Percentiles rank a stretch among this genome's conserved stretches.
Evolutionary conservation across 1,140 invertebrate genomes (phyloP).

Genomic region (Drosophila punjabiensis): DNA sequence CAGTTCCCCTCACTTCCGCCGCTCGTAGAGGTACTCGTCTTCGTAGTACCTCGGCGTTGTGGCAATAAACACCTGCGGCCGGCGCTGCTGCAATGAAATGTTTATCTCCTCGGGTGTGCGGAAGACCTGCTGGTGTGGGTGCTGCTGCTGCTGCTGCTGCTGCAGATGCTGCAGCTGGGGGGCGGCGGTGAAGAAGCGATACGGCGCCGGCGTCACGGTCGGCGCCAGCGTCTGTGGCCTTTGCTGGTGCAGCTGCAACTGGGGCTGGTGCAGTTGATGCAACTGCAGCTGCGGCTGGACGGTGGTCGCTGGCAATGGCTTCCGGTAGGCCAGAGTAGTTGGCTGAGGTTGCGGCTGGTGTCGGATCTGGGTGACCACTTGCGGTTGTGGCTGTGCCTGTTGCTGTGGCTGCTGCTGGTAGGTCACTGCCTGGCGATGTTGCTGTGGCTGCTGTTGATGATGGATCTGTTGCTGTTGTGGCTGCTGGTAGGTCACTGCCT

Average conservation of each 20-base stretch:
- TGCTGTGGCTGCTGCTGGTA: slow-evolving; percentile 66
- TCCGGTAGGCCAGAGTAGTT: slow-evolving; percentile 74
- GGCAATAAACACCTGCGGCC: slow-evolving; percentile 86
- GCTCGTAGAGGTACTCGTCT: slow-evolving; percentile 84
- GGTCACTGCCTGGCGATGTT: slow-evolving; percentile 70
- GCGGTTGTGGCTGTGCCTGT: slow-evolving; percentile 44
- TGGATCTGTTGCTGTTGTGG: slow-evolving; percentile 63
- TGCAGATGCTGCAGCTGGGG: slow-evolving; percentile 81
- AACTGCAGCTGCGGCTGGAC: slow-evolving; percentile 77
- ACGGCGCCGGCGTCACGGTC: slow-evolving; percentile 81
- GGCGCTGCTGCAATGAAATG: slow-evolving; percentile 92
- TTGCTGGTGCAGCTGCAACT: slow-evolving; percentile 65
- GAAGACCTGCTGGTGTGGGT: slow-evolving; percentile 89
- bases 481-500: slow-evolving; percentile 79
- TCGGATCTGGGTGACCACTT: slow-evolving; percentile 69
- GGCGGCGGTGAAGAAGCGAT: slow-evolving; percentile 79
- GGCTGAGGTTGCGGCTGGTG: slow-evolving; percentile 72
- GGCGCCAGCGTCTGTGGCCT: slow-evolving; percentile 69
- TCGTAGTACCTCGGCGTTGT: slow-evolving; percentile 84
- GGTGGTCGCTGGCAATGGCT: slow-evolving; percentile 73
- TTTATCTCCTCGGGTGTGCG: slow-evolving; percentile 94
- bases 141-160: slow-evolving; percentile 85
- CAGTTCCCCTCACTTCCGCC: slow-evolving; percentile 69
- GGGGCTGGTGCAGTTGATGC: slow-evolving; percentile 60
- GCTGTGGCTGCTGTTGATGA: slow-evolving; percentile 78